phyloP scores from a whole-genome alignment of 2,113 vertebrate species.

The Baryphthengus martii region DNA sequence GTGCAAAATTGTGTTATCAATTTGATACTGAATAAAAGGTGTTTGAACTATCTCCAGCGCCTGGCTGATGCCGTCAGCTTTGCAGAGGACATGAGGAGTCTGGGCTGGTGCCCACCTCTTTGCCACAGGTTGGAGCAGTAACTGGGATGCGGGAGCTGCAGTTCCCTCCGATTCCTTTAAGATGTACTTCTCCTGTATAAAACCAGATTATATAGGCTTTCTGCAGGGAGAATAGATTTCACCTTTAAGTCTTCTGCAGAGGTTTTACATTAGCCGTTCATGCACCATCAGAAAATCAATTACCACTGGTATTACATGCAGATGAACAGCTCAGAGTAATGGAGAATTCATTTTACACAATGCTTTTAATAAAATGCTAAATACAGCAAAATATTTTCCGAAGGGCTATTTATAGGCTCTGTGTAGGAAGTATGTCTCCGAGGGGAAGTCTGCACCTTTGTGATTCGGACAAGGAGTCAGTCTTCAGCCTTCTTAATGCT shows the following conservation, averaged over 20 bases:
- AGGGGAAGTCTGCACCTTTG: slow-evolving; percentile 25
- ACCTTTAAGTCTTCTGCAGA: slow-evolving; percentile 36
- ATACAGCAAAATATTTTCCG: slow-evolving; percentile 68
- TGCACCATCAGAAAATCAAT: slow-evolving; percentile 55
- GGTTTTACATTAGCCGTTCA: slow-evolving; percentile 47
- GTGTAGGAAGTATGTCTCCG: neutral
- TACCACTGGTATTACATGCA: slow-evolving; percentile 34
- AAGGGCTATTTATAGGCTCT: slow-evolving; percentile 58
- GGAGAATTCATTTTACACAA: slow-evolving; percentile 60
- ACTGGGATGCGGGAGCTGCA: neutral
- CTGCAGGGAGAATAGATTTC: slow-evolving; percentile 25
- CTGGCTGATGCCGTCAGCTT: neutral
- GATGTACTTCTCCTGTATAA: neutral
- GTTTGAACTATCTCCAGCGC: neutral
- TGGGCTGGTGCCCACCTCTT: neutral
- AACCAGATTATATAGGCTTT: slow-evolving; percentile 8
- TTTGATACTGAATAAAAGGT: neutral
- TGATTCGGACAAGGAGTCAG: neutral
- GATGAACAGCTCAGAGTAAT: slow-evolving; percentile 47
- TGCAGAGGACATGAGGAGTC: neutral
- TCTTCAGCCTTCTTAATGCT: neutral
- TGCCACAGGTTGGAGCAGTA: neutral
- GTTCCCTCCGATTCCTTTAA: neutral
- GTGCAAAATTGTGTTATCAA: neutral
- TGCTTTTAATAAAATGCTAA: slow-evolving; percentile 65